phyloP scores from a whole-genome alignment of 2,113 vertebrate genomes.

The Agapornis roseicollis region DNA sequence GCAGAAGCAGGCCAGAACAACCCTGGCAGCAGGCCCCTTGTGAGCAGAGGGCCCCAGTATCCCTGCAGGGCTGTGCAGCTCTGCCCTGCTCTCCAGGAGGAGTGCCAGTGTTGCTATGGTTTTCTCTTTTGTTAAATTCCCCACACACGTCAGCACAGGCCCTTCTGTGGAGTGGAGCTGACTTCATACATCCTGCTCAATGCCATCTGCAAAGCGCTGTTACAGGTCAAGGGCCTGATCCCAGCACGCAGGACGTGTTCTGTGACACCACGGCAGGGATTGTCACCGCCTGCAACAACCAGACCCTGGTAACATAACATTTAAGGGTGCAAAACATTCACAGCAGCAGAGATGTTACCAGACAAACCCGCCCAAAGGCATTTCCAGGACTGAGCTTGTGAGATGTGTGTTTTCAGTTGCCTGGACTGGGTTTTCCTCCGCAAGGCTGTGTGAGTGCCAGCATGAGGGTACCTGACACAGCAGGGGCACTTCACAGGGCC shows the following conservation, averaged over 20 bases:
- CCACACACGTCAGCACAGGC: neutral
- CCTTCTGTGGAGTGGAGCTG: neutral
- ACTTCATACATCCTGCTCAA: neutral
- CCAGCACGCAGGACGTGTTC: neutral
- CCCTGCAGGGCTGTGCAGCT: neutral
- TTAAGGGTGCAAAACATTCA: neutral
- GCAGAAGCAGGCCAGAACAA: neutral
- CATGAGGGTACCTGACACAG: neutral
- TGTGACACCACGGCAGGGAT: neutral
- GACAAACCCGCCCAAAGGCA: neutral
- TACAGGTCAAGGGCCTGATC: neutral
- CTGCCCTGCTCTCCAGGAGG: neutral
- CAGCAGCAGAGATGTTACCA: neutral
- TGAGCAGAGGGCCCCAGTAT: neutral
- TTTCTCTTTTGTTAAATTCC: slow-evolving; percentile 17
- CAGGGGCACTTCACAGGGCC: neutral
- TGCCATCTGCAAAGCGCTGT: neutral
- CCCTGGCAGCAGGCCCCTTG: neutral
- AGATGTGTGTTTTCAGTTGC: neutral
- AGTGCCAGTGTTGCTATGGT: slow-evolving; percentile 37
- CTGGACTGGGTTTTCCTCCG: neutral
- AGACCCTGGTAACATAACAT: neutral
- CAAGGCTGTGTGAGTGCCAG: neutral
- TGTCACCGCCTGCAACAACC: neutral
- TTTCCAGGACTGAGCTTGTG: neutral